A percentile compares a stretch with the other conserved stretches of the same genome.
Evolutionary conservation across 2,797 vertebrate species (phyloP).

Genomic region (Spea hammondii): DNA sequence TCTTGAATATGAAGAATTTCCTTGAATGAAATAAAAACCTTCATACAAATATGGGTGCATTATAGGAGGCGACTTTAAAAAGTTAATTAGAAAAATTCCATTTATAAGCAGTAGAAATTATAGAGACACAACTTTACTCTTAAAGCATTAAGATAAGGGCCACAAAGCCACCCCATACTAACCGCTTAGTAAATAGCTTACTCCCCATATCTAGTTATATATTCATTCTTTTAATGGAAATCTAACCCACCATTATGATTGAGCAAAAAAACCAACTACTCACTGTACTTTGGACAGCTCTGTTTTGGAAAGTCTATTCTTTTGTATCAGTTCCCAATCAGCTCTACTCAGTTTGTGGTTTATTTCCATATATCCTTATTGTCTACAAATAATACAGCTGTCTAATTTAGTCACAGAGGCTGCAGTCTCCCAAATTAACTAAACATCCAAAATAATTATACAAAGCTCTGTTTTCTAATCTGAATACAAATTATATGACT

Average conservation of each 20-base stretch:
- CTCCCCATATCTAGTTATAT: neutral
- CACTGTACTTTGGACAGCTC: neutral
- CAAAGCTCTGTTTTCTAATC: neutral
- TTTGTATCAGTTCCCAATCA: constrained; percentile 28
- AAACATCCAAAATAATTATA: constrained; percentile 39
- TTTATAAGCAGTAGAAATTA: too few species aligned
- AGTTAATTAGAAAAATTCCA: too few species aligned
- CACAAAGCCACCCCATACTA: too few species aligned
- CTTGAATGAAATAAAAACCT: too few species aligned
- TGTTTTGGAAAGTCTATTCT: constrained; percentile 33
- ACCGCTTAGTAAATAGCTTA: neutral
- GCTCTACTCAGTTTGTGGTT: constrained; percentile 26
- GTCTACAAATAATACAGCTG: constrained; percentile 28
- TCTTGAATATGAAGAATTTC: too few species aligned
- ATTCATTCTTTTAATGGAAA: neutral
- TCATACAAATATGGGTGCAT: too few species aligned
- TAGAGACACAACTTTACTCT: too few species aligned
- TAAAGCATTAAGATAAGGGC: too few species aligned
- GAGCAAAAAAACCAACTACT: neutral
- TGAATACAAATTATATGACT: neutral
- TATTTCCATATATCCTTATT: constrained; percentile 43
- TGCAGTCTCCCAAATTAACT: constrained; percentile 9
- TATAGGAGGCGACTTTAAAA: too few species aligned
- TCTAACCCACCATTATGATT: neutral
- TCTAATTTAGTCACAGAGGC: constrained; percentile 44